Evolutionary conservation across 2,797 vertebrate species (phyloP).

Genomic region (Moxostoma hubbsi): DNA sequence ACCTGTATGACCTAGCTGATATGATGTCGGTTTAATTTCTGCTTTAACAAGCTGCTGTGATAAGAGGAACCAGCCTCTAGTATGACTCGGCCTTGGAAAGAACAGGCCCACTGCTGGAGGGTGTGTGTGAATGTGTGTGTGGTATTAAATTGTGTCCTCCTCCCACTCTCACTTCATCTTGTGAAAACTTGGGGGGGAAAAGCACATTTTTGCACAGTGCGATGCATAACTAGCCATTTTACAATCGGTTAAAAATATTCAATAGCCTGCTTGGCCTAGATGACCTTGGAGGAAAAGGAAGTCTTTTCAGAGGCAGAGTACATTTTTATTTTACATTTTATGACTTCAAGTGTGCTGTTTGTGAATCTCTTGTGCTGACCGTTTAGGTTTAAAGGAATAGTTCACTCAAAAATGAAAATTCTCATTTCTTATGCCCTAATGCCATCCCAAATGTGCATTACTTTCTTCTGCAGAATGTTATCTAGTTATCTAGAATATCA

Average conservation of each 20-base stretch:
- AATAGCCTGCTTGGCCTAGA: background rate
- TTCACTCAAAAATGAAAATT: no score
- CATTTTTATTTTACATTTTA: no score
- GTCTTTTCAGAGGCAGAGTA: no score
- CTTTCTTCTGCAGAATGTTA: no score
- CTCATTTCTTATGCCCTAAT: no score
- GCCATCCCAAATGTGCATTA: no score
- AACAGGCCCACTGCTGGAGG: background rate
- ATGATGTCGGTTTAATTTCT: background rate
- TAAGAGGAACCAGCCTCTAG: background rate
- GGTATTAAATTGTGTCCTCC: conserved; percentile 60
- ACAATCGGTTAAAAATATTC: background rate
- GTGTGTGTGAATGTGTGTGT: conserved; percentile 54
- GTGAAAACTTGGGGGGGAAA: background rate
- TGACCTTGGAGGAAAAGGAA: background rate
- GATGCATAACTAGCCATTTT: background rate
- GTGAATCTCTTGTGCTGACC: no score
- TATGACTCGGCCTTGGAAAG: background rate
- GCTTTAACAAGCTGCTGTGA: conserved; percentile 14
- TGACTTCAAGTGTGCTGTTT: no score
- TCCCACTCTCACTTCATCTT: conserved; percentile 65
- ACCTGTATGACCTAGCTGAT: background rate
- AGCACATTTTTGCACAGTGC: background rate
- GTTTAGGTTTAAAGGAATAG: no score
- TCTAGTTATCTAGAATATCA: no score